Evolutionary conservation across 2,113 vertebrate genomes (phyloP).

Genomic region (Calidris pygmaea): DNA sequence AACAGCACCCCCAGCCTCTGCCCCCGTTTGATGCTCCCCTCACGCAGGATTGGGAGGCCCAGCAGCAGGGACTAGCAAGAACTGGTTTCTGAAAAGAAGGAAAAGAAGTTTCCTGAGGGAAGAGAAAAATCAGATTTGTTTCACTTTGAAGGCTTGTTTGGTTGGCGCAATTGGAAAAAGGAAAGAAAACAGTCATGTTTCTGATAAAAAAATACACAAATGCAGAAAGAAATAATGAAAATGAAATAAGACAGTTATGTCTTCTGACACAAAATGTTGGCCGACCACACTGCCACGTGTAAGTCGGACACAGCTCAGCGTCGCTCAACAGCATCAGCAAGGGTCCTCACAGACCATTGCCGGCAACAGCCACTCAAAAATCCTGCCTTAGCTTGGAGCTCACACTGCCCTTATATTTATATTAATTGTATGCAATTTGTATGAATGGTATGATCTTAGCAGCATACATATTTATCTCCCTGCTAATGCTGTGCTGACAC

Average conservation of each 20-base stretch:
- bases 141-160: slow-evolving; percentile 7
- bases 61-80: not conserved
- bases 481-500: not conserved
- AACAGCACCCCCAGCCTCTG: not conserved
- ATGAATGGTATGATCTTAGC: not conserved
- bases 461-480: not conserved
- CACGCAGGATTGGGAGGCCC: rapidly evolving
- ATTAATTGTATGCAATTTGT: not conserved
- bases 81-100: not conserved
- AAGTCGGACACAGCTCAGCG: not conserved
- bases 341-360: not conserved
- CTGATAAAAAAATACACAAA: not conserved
- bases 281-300: not conserved
- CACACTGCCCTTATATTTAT: rapidly evolving
- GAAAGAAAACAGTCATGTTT: not conserved
- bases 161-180: not conserved
- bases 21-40: not conserved
- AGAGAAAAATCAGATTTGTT: not conserved
- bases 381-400: not conserved
- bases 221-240: not conserved
- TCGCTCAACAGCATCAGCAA: rapidly evolving
- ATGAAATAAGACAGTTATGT: not conserved
- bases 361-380: not conserved
- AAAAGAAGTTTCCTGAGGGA: not conserved
- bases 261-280: not conserved